Evolutionary conservation across 2,113 vertebrate species (phyloP).

Genomic region (Dascyllus trimaculatus): DNA sequence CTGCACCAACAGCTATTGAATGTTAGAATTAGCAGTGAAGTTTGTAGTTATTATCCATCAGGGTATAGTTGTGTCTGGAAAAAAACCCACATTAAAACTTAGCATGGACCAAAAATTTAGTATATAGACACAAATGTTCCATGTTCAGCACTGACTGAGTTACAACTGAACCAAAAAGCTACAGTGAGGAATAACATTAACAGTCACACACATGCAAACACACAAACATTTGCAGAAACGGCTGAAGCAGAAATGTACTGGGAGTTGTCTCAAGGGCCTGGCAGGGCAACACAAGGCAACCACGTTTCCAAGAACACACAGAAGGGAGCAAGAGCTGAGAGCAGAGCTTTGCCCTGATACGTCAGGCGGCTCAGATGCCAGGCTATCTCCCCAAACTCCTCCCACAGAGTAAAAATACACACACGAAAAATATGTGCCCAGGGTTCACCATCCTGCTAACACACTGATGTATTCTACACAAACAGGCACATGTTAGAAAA

Average conservation of each 20-base stretch:
- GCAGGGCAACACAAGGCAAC: conserved; percentile 51
- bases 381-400: conserved; percentile 42
- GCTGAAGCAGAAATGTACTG: conserved; percentile 50
- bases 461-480: not conserved
- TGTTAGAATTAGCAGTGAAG: conserved; percentile 14
- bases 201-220: conserved; percentile 38
- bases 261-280: conserved; percentile 58
- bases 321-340: conserved; percentile 49
- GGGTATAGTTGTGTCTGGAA: conserved; percentile 11
- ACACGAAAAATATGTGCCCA: conserved; percentile 31
- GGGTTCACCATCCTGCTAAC: not conserved
- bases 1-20: conserved; percentile 23
- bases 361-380: conserved; percentile 31
- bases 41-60: conserved; percentile 42
- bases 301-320: conserved; percentile 66
- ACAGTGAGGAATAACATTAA: conserved; percentile 7
- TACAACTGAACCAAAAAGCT: conserved; percentile 18
- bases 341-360: conserved; percentile 31
- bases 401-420: conserved; percentile 43
- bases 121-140: conserved; percentile 1
- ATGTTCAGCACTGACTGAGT: conserved; percentile 7
- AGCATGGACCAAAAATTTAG: not conserved
- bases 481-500: not conserved
- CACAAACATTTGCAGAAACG: conserved; percentile 39
- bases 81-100: conserved; percentile 1